These are phyloP conservation scores for Gymnothorax javanicus DNA, from an alignment of 2,797 vertebrate genomes.

Conservation along the genomic window DNA sequence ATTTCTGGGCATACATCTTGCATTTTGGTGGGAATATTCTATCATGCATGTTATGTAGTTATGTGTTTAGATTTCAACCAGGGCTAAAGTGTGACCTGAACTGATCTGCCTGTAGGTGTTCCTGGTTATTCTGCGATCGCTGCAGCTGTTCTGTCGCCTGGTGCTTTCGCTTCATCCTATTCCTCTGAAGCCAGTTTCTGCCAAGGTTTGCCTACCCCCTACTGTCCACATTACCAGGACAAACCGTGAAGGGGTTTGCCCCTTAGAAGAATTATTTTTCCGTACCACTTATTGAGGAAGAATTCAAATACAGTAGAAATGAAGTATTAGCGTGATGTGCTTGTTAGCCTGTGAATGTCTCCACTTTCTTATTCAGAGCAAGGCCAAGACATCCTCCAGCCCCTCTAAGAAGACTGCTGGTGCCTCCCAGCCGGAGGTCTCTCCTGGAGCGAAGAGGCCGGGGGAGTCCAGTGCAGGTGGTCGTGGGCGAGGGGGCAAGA, in stretches of 20 bases:
- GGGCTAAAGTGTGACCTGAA: background rate
- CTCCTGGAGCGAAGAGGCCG: slow-evolving; percentile 65
- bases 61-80: background rate
- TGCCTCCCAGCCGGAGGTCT: slow-evolving; percentile 51
- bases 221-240: background rate
- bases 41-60: background rate
- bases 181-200: slow-evolving; percentile 76
- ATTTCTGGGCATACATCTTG: background rate
- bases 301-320: background rate
- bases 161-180: slow-evolving; percentile 91
- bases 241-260: background rate
- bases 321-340: background rate
- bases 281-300: background rate
- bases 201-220: slow-evolving; percentile 73
- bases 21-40: background rate
- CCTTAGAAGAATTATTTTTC: background rate
- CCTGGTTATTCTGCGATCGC: slow-evolving; percentile 85
- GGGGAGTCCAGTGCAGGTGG: slow-evolving; percentile 19
- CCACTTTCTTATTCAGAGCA: slow-evolving; percentile 48
- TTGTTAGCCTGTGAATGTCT: slow-evolving; percentile 1
- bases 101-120: slow-evolving; percentile 77
- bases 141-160: slow-evolving; percentile 85
- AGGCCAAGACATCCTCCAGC: slow-evolving; percentile 45
- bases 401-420: slow-evolving; percentile 40
- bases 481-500: slow-evolving; percentile 58